These are phyloP conservation scores for Sceloporus undulatus DNA, from an alignment of 2,113 vertebrate genomes.

Conservation along the genomic window DNA sequence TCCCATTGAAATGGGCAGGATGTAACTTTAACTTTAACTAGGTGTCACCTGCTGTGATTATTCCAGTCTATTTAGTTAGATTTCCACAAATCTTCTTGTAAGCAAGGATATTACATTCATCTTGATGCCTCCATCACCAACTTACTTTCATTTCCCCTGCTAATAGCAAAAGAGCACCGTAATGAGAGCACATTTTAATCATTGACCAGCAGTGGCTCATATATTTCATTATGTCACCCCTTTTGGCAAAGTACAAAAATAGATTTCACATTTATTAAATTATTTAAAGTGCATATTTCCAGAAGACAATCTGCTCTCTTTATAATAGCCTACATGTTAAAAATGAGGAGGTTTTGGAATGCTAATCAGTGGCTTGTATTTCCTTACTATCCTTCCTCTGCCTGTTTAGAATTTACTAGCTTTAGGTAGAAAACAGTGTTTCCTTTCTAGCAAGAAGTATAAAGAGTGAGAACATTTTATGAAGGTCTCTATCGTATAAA, in stretches of 20 bases:
- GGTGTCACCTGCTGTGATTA: not conserved
- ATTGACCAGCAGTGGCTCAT: slow-evolving; percentile 31
- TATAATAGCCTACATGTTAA: not conserved
- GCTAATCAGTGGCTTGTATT: not conserved
- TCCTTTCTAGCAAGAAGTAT: not conserved
- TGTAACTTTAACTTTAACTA: not conserved
- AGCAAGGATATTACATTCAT: slow-evolving; percentile 9
- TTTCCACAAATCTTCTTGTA: slow-evolving; percentile 11
- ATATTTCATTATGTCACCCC: slow-evolving; percentile 18
- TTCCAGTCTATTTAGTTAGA: not conserved
- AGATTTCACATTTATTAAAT: slow-evolving; percentile 21
- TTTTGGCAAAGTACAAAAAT: slow-evolving; percentile 12
- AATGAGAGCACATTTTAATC: slow-evolving; percentile 37
- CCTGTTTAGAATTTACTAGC: not conserved
- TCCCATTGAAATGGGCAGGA: not conserved
- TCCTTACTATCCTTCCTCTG: not conserved
- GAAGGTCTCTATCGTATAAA: not conserved
- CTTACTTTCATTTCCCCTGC: slow-evolving; percentile 23
- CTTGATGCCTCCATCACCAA: not conserved
- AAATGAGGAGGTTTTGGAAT: not conserved
- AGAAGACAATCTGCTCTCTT: not conserved
- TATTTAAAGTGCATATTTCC: slow-evolving; percentile 6
- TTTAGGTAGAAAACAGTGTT: not conserved
- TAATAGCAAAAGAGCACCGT: slow-evolving; percentile 6
- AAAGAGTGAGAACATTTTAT: not conserved